A percentile compares a stretch with the other conserved stretches of the same genome.
phyloP scores from a whole-genome alignment of 2,113 vertebrate species.

The Siniperca knerii region DNA sequence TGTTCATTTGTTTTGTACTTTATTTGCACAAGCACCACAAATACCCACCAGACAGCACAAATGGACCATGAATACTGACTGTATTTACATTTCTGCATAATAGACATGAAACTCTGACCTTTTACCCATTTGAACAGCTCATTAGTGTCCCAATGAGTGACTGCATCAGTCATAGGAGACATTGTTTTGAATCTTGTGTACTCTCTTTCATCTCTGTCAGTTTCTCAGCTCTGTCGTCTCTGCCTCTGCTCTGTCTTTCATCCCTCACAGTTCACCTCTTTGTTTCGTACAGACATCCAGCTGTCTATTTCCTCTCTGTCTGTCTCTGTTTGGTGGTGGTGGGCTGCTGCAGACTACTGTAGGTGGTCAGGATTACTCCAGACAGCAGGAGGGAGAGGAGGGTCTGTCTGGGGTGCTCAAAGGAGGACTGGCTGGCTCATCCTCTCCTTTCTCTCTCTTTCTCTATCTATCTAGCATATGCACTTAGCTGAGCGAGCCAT shows the following conservation, averaged over 20 bases:
- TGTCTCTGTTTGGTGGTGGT: slow-evolving; percentile 26
- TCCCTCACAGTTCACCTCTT: slow-evolving; percentile 50
- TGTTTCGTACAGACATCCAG: slow-evolving; percentile 41
- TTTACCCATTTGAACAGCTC: slow-evolving; percentile 38
- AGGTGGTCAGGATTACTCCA: slow-evolving; percentile 57
- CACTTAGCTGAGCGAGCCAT: not conserved
- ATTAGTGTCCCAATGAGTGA: slow-evolving; percentile 21
- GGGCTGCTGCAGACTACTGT: slow-evolving; percentile 58
- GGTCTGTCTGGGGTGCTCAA: slow-evolving; percentile 53
- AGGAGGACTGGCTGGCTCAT: slow-evolving; percentile 44
- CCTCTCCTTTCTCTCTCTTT: slow-evolving; percentile 12
- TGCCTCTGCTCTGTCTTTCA: slow-evolving; percentile 32
- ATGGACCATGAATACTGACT: not conserved
- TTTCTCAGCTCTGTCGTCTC: slow-evolving; percentile 26
- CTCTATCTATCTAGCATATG: not conserved
- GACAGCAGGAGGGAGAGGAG: slow-evolving; percentile 54
- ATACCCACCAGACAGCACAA: not conserved
- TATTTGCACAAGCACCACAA: not conserved
- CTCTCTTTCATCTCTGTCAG: slow-evolving; percentile 25
- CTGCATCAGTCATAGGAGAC: not conserved
- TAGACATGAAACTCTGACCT: slow-evolving; percentile 36
- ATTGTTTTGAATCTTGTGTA: slow-evolving; percentile 20
- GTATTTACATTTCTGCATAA: slow-evolving; percentile 49
- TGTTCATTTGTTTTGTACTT: not conserved
- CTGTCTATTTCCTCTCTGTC: slow-evolving; percentile 38